A percentile compares a stretch with the other conserved stretches of the same genome.
phyloP scores from a whole-genome alignment of 2,113 vertebrate genomes.

The Raja brachyura region DNA sequence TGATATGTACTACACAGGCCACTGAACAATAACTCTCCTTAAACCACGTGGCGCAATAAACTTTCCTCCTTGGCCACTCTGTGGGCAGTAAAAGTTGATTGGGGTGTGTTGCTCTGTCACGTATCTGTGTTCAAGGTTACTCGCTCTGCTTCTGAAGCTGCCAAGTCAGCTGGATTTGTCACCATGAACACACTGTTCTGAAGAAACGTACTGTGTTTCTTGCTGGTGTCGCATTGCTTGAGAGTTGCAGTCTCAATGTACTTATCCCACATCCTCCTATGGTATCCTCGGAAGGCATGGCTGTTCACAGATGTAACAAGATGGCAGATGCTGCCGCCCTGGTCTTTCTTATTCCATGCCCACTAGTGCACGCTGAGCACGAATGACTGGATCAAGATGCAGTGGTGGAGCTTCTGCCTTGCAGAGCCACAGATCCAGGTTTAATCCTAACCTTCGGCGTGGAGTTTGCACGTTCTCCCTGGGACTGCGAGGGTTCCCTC shows the following conservation, averaged over 20 bases:
- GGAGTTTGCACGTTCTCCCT: no score
- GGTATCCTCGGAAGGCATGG: background rate
- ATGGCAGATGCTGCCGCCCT: no score
- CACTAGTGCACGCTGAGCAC: background rate
- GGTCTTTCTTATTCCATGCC: no score
- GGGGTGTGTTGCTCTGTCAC: background rate
- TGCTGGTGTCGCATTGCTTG: background rate
- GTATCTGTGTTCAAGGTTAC: background rate
- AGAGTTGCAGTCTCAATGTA: background rate
- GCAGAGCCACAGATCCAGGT: no score
- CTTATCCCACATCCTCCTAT: background rate
- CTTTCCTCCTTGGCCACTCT: background rate
- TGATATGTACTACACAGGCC: background rate
- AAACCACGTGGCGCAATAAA: background rate
- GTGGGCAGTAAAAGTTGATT: background rate
- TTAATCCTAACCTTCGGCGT: no score
- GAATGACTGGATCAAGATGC: background rate
- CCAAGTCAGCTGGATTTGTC: background rate
- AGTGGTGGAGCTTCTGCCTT: no score
- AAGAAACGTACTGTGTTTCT: background rate
- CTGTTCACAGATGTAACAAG: background rate
- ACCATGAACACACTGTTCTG: background rate
- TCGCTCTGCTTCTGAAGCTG: conserved; percentile 3
- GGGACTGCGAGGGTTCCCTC: no score
- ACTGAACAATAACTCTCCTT: background rate